Evolutionary conservation across 2,113 vertebrate genomes (phyloP).

Genomic region (Anhinga anhinga): DNA sequence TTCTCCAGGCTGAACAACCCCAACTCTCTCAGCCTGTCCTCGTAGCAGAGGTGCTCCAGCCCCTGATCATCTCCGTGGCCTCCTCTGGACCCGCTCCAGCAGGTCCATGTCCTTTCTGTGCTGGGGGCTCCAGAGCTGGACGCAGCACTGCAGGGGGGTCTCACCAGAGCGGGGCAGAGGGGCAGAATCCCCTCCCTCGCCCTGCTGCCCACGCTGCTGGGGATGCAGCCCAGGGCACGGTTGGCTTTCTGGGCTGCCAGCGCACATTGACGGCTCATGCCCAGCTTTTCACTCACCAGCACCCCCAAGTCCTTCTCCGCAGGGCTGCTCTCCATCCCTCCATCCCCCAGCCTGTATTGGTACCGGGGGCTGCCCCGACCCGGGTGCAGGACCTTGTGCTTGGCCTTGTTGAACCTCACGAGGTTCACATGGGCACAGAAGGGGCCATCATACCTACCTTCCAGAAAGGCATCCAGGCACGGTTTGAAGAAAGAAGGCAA

Average conservation of each 20-base stretch:
- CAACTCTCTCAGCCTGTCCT: no score
- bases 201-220: not conserved
- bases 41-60: no score
- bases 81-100: not conserved
- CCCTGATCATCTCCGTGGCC: not conserved
- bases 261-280: accelerated
- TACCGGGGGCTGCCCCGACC: accelerated
- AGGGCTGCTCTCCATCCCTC: not conserved
- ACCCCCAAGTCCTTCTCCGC: not conserved
- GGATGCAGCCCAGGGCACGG: not conserved
- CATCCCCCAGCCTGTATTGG: not conserved
- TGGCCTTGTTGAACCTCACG: not conserved
- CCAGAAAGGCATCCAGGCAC: not conserved
- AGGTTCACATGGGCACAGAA: not conserved
- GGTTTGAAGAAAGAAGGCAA: not conserved
- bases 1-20: no score
- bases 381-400: not conserved
- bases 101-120: not conserved
- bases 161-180: not conserved
- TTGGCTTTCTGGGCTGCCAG: not conserved
- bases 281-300: not conserved
- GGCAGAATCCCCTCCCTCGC: not conserved
- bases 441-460: not conserved
- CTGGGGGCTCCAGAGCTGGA: not conserved
- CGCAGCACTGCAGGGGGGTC: not conserved